phyloP scores from a whole-genome alignment of 53 echinoderm and acorn worm genomes.

The Crossaster papposus region DNA sequence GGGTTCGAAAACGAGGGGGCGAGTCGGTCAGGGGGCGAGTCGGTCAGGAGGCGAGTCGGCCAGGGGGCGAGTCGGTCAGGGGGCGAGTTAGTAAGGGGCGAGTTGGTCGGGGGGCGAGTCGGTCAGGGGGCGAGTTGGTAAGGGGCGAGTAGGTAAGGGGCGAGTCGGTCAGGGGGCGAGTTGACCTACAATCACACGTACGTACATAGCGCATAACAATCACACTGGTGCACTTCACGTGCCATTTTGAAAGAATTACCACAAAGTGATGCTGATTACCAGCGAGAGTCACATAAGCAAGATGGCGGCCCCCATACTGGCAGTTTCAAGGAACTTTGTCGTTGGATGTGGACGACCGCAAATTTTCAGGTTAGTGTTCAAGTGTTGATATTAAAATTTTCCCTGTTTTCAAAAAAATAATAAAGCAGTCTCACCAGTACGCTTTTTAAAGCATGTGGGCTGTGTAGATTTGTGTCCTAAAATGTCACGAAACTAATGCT shows the following conservation, averaged over 20 bases:
- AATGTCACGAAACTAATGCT: constrained; percentile 24
- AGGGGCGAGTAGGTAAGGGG: too few species aligned
- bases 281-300: constrained; percentile 6
- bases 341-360: neutral
- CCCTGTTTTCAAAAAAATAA: neutral
- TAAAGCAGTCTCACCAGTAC: neutral
- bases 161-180: too few species aligned
- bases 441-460: neutral
- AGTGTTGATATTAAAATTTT: neutral
- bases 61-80: too few species aligned
- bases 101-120: too few species aligned
- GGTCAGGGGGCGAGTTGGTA: too few species aligned
- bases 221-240: neutral
- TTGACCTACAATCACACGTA: neutral
- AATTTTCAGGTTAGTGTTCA: constrained; percentile 25
- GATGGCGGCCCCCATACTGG: constrained; percentile 56
- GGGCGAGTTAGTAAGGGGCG: too few species aligned
- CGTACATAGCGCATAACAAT: neutral
- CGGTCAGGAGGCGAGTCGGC: too few species aligned
- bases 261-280: constrained; percentile 5
- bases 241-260: neutral
- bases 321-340: neutral
- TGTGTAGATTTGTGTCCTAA: too few species aligned
- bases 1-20: too few species aligned
- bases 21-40: too few species aligned